Base-by-base conservation (phyloP, 2,888 invertebrate genomes). In the Seira ritae region DNA sequence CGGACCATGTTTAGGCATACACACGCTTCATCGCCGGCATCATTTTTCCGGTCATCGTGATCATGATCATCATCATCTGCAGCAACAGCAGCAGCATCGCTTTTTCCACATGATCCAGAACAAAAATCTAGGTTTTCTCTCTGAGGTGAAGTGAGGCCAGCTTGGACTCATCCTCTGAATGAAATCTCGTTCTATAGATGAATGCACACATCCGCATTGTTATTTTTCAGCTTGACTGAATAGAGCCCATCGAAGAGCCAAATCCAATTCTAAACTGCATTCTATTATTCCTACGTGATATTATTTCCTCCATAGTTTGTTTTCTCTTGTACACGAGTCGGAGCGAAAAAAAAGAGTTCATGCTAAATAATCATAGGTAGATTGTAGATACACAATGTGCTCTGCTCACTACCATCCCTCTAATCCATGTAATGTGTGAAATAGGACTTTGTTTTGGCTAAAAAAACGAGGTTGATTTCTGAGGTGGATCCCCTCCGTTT, bases 151-250 rank as follows among this genome's bases (percentile, higher is more conserved):
- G 55, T 55, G 55, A 55, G 55, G n/a, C 6, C 55, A 55, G 55
- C 55, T 55, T 17, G 8, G 8, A 31, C 31, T 31, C 31, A 31
- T 31, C 31, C 31, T 31, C 31, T 31, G 31, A 31, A 31, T 55
- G 55, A 55, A 55, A 55, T 55, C 55, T 55, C n/a, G 6, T 55
- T 55, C 17, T 31, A n/a, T 42, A 15, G 55, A 55, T 55, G 55
- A 55, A 55, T 55, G 55, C 55, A 55, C 55, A 55, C 55, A 55
- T 55, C 55, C 55, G 55, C 55, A 55, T 55, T 55, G 55, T 55
- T 55, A 55, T 55, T 55, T 55, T 55, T 55, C 55, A 55, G 55
- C 55, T 8, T 55, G 55, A 55, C 6, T 55, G 55, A 55, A 55
- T 55, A 55, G 55, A 55, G 12, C 12, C 15, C 12, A 55, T 55